Conservation (phyloP, 2,113 vertebrate species). For the Pimephales promelas region DNA sequence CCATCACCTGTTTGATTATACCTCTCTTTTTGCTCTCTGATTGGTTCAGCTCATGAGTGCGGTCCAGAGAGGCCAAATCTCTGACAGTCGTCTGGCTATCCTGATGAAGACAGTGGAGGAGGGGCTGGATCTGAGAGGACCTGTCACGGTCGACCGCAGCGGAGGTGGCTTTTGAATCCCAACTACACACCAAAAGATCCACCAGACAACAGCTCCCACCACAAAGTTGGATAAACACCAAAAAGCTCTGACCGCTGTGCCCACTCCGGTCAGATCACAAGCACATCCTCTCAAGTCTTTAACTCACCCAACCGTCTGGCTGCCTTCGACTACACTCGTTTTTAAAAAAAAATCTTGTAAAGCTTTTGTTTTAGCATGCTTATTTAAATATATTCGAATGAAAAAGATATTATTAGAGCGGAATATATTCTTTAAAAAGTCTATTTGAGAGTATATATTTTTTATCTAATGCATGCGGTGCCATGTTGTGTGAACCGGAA, state of each 20-base stretch:
- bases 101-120: slow-evolving; percentile 94
- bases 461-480: slow-evolving; percentile 16
- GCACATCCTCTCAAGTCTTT: slow-evolving; percentile 16
- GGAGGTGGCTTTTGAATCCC: slow-evolving; percentile 87
- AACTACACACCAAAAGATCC: background rate
- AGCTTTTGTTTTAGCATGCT: slow-evolving; percentile 45
- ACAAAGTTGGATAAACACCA: background rate
- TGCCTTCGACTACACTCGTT: background rate
- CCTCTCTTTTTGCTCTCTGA: slow-evolving; percentile 32
- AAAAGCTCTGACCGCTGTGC: slow-evolving; percentile 13
- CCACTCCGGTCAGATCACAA: slow-evolving; percentile 25
- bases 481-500: slow-evolving; percentile 7
- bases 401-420: background rate
- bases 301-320: background rate
- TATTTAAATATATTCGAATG: slow-evolving; percentile 58
- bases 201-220: slow-evolving; percentile 5
- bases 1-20: slow-evolving; percentile 21
- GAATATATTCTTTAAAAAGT: slow-evolving; percentile 3
- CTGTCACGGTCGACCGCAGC: slow-evolving; percentile 91
- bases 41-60: slow-evolving; percentile 91
- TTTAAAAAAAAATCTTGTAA: background rate
- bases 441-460: background rate
- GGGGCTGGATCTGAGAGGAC: slow-evolving; percentile 79
- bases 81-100: slow-evolving; percentile 90
- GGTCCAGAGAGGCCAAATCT: slow-evolving; percentile 92